Evolutionary conservation across 2,888 invertebrate species (phyloP).

Genomic region (Stenolophus ochropezus): DNA sequence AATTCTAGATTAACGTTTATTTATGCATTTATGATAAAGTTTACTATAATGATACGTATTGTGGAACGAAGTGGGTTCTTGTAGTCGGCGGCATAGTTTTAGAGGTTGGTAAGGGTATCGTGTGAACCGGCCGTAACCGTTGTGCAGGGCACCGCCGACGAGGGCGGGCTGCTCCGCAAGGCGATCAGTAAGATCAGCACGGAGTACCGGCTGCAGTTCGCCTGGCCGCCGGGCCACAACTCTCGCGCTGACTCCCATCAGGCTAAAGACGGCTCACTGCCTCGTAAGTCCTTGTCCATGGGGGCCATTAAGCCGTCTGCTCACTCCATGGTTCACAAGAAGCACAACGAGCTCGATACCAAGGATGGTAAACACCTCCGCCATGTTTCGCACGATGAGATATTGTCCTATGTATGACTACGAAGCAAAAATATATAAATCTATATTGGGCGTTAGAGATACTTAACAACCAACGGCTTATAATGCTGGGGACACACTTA

Average conservation of each 20-base stretch:
- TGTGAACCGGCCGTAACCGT: background rate
- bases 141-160: constrained; percentile 63
- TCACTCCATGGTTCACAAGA: constrained; percentile 73
- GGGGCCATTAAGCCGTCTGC: constrained; percentile 84
- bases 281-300: constrained; percentile 91
- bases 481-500: too few species aligned
- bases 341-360: constrained; percentile 71
- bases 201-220: constrained; percentile 92
- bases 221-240: constrained; percentile 82
- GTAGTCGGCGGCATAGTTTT: too few species aligned
- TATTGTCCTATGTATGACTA: background rate
- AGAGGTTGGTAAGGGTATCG: background rate
- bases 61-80: too few species aligned
- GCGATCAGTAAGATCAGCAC: constrained; percentile 85
- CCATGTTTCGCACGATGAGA: constrained; percentile 14
- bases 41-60: too few species aligned
- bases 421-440: too few species aligned
- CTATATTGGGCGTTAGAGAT: too few species aligned
- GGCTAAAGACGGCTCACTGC: constrained; percentile 74
- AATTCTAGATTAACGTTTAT: too few species aligned
- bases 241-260: constrained; percentile 71
- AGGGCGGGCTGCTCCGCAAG: constrained; percentile 82
- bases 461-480: too few species aligned
- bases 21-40: too few species aligned
- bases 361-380: constrained; percentile 69